Conservation (phyloP, 23 tunicate species). For the Phallusia fumigata region DNA sequence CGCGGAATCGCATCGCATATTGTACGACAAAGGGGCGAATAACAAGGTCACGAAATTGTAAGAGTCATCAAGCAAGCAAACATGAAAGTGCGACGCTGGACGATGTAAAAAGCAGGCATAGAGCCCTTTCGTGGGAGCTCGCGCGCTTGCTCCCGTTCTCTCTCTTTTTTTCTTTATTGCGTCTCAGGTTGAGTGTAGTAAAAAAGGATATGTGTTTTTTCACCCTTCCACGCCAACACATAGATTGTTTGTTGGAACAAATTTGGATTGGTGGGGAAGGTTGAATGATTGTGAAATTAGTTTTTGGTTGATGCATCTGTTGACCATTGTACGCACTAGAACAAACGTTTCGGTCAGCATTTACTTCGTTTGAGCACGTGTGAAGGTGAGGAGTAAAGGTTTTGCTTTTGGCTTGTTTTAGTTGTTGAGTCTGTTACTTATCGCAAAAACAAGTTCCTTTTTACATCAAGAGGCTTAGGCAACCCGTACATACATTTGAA, state of each 20-base stretch:
- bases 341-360: no score
- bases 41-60: conserved; percentile 11
- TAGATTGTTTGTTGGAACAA: conserved; percentile 1
- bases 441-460: no score
- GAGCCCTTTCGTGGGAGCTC: conserved; percentile 2
- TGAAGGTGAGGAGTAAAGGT: no score
- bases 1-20: background rate
- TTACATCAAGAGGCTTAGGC: no score
- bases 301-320: no score
- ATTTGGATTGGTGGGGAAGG: background rate
- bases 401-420: no score
- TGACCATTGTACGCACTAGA: no score
- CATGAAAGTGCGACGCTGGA: conserved; percentile 3
- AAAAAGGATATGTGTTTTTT: conserved; percentile 1
- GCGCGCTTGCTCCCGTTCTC: background rate
- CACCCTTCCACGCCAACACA: background rate
- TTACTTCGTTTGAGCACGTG: no score
- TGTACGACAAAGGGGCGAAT: background rate
- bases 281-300: no score
- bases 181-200: conserved; percentile 7
- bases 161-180: background rate
- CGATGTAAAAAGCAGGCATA: background rate
- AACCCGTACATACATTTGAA: no score
- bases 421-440: no score
- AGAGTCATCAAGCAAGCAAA: background rate